These are phyloP conservation scores for Xylota sylvarum DNA, from an alignment of 2,888 invertebrate species.

Conservation along the genomic window DNA sequence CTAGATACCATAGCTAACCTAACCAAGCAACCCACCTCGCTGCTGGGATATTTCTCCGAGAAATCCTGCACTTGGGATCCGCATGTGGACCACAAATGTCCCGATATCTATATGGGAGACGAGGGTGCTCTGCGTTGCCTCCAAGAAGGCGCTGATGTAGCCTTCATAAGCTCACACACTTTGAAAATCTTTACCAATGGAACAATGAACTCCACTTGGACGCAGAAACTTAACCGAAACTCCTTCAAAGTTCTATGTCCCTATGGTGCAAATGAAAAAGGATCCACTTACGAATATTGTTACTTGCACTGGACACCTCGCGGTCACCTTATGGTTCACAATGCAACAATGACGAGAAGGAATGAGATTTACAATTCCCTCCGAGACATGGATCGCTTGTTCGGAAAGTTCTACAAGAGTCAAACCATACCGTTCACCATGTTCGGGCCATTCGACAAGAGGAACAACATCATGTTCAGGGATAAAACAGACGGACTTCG, in stretches of 20 bases:
- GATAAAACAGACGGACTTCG: constrained; percentile 83
- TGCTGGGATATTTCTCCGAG: constrained; percentile 87
- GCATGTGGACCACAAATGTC: constrained; percentile 80
- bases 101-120: constrained; percentile 86
- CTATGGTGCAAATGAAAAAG: constrained; percentile 82
- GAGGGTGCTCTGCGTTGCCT: constrained; percentile 89
- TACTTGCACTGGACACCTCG: constrained; percentile 89
- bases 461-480: constrained; percentile 88
- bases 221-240: constrained; percentile 81
- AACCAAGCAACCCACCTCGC: constrained; percentile 81
- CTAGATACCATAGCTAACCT: constrained; percentile 85
- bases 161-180: constrained; percentile 89
- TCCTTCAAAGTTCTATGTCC: constrained; percentile 88
- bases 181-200: constrained; percentile 87
- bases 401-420: constrained; percentile 87
- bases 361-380: constrained; percentile 90
- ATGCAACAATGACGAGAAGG: constrained; percentile 86
- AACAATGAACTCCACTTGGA: constrained; percentile 85
- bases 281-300: constrained; percentile 85
- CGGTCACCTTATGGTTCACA: constrained; percentile 89
- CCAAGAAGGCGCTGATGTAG: constrained; percentile 90
- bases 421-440: constrained; percentile 89
- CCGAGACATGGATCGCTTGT: constrained; percentile 89
- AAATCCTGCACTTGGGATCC: constrained; percentile 87
- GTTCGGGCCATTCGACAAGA: constrained; percentile 89